These are phyloP conservation scores for Ophiothrix spiculata DNA, from an alignment of 35 echinoderm and acorn worm species.

Conservation along the genomic window DNA sequence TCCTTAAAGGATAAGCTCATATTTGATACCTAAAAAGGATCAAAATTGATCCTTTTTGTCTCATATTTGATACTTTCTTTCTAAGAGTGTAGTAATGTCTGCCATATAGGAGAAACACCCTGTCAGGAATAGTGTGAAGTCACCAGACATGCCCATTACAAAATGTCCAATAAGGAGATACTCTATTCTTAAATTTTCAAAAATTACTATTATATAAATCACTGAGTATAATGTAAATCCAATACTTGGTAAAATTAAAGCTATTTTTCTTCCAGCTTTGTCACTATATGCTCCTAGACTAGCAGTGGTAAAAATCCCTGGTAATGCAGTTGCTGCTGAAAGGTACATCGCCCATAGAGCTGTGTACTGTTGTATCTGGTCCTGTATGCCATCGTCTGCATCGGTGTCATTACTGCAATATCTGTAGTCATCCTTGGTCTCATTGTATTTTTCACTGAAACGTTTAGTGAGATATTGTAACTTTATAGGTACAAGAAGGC, in stretches of 20 bases:
- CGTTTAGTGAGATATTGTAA: conserved; percentile 31
- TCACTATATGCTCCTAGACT: conserved; percentile 31
- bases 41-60: too few species aligned
- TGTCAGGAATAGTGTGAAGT: conserved; percentile 35
- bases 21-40: too few species aligned
- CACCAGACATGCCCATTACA: conserved; percentile 20
- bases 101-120: conserved; percentile 52
- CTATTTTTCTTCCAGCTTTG: conserved; percentile 31
- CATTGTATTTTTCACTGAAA: conserved; percentile 7
- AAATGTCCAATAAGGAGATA: conserved; percentile 35
- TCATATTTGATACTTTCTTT: too few species aligned
- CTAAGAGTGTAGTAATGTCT: conserved; percentile 41
- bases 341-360: conserved; percentile 34
- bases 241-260: conserved; percentile 24
- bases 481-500: conserved; percentile 22
- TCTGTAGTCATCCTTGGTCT: neutral
- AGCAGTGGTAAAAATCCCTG: conserved; percentile 28
- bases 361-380: neutral
- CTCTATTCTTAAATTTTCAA: neutral
- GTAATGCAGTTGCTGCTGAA: conserved; percentile 18
- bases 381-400: neutral
- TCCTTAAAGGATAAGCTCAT: too few species aligned
- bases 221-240: conserved; percentile 29
- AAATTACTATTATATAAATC: conserved; percentile 13
- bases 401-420: neutral